Evolutionary conservation across 2,113 vertebrate species (phyloP).

Genomic region (Plecturocebus donacophilus): DNA sequence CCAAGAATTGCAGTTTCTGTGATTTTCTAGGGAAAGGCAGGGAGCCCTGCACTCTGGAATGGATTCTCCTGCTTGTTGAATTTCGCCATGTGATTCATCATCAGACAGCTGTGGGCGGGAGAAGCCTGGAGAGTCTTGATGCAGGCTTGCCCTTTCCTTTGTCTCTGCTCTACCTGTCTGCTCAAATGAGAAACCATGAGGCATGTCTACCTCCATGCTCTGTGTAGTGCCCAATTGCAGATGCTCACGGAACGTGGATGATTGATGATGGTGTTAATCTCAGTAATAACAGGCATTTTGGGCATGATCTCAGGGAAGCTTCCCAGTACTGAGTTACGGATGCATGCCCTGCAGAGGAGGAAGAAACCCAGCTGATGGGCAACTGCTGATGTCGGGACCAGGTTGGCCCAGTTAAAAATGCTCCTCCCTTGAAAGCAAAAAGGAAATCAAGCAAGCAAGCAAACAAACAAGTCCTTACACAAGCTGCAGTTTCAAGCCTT

Average conservation of each 20-base stretch:
- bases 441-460: background rate
- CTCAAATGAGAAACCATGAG: conserved; percentile 43
- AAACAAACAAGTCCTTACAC: background rate
- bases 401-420: background rate
- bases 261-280: conserved; percentile 44
- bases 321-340: background rate
- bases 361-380: background rate
- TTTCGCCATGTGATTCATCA: background rate
- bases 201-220: background rate
- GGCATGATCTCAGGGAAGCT: background rate
- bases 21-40: background rate
- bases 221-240: rapidly evolving
- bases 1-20: background rate
- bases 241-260: background rate
- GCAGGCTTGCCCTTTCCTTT: background rate
- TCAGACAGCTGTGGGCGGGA: background rate
- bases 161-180: conserved; percentile 22
- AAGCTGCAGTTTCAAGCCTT: background rate
- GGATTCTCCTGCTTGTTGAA: background rate
- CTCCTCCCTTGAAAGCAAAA: conserved; percentile 33
- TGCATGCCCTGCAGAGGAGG: background rate
- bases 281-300: conserved; percentile 1
- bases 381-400: background rate
- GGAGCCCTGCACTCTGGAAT: background rate
- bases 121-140: background rate